Evolutionary conservation across 2,888 invertebrate species (phyloP), one percentile per base, ranked within the genome.

Genomic region (Scelioninae gen. 1): DNA sequence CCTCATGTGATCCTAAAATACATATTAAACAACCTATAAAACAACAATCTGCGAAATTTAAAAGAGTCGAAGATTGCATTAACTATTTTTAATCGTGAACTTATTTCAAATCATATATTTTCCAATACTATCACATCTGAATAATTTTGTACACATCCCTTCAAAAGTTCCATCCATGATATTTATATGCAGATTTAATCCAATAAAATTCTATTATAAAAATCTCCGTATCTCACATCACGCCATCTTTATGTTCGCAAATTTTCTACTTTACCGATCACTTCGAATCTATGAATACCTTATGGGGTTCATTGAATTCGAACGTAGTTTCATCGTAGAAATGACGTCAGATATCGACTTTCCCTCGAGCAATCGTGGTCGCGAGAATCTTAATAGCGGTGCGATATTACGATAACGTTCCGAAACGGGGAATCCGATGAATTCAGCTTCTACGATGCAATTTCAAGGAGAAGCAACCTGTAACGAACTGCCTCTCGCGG

Each of bases 391-490:
- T 66, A 76, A 83, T 77, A 49, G 68, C 68, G 56, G 51, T 16
- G 76, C 62, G 83, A 83, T 83, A 65, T 55, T 49, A 63, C 69
- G 82, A 82, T 82, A 78, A 69, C 62, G 75, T 79, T 83, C 79
- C 79, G 60, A 79, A 83, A 79, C 76, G 76, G 79, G 65, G 56
- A 76, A 80, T 76, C 76, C 83, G 55, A 71, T 80, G 72, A 72
- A 80, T 80, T 76, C 80, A 79, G 71, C 62, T 75, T 78, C 56
- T 60, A 51, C 76, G 40, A 65, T 72, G 72, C 71, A 76, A 83
- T 83, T 83, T 80, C 72, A 71, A 75, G 34, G 45, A 65, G 49
- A 74, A 65, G 63, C 69, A 72, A 62, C 56, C 55, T 74, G 72
- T 71, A 82, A 82, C 76, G 72, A 82, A 75, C 82, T 76, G 77